These are phyloP conservation scores for Popillia japonica DNA, from an alignment of 1,140 invertebrate genomes.

Conservation along the genomic window DNA sequence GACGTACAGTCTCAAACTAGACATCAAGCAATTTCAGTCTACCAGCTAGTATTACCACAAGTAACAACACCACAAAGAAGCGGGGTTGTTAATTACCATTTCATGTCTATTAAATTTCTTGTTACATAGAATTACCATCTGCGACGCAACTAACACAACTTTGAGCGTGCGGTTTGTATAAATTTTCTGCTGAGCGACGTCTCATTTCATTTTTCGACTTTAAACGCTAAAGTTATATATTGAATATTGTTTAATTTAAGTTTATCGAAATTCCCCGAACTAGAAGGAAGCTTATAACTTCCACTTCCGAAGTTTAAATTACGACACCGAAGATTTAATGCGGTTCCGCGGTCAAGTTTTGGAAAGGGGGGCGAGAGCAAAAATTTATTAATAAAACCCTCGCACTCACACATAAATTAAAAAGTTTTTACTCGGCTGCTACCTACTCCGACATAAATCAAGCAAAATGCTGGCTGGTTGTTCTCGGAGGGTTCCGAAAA, in stretches of 20 bases:
- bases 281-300: not conserved
- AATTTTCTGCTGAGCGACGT: no score
- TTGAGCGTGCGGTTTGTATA: no score
- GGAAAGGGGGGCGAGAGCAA: not conserved
- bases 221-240: not conserved
- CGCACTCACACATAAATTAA: conserved; percentile 5
- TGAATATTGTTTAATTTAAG: conserved; percentile 7
- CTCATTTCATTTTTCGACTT: no score
- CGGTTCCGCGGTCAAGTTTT: not conserved
- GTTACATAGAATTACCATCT: no score
- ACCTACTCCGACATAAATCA: not conserved
- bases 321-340: not conserved
- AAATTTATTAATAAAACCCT: conserved; percentile 12
- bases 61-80: no score
- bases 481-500: not conserved
- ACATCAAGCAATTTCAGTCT: no score
- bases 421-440: not conserved
- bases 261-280: not conserved
- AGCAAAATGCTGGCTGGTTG: not conserved
- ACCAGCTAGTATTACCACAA: no score
- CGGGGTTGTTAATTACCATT: no score
- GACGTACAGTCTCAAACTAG: no score
- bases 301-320: conserved; percentile 10
- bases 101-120: no score
- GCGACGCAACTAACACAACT: no score